phyloP scores from a whole-genome alignment of 2,797 vertebrate genomes.

The Ptychadena robeensis region DNA sequence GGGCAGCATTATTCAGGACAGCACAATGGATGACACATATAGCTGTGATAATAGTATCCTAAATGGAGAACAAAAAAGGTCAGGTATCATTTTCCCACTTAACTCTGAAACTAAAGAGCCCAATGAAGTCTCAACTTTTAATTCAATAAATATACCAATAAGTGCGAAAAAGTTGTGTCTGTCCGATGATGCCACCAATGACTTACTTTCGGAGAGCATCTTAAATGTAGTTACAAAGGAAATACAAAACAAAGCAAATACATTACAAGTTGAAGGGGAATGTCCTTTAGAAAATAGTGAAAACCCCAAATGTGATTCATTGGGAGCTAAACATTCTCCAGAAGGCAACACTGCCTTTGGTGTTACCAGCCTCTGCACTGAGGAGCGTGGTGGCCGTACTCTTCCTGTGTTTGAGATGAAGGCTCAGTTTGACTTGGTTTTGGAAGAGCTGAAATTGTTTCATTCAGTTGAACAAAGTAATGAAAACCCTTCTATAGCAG shows the following conservation, averaged over 20 bases:
- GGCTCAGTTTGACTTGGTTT: conserved; percentile 80
- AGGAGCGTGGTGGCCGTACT: not conserved
- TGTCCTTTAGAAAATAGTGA: not conserved
- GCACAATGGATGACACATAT: not conserved
- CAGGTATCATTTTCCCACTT: not conserved
- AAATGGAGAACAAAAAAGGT: not conserved
- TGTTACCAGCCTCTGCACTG: not conserved
- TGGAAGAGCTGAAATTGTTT: conserved; percentile 83
- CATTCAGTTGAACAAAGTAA: conserved; percentile 79
- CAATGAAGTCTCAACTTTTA: not conserved
- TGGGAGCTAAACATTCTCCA: not conserved
- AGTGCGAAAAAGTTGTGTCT: not conserved
- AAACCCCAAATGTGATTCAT: not conserved
- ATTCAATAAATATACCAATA: not conserved
- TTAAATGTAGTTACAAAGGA: not conserved
- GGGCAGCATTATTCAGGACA: not conserved
- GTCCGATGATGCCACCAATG: not conserved
- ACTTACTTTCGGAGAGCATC: not conserved
- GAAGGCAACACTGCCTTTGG: not conserved
- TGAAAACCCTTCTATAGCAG: conserved; percentile 59
- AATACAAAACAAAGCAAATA: not conserved
- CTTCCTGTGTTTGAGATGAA: conserved; percentile 78
- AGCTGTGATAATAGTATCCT: not conserved
- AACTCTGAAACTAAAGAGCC: not conserved
- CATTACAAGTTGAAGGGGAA: not conserved